These are phyloP conservation scores for Prosopocoilus inquinatus DNA, from an alignment of 2,888 invertebrate species.

Conservation along the genomic window DNA sequence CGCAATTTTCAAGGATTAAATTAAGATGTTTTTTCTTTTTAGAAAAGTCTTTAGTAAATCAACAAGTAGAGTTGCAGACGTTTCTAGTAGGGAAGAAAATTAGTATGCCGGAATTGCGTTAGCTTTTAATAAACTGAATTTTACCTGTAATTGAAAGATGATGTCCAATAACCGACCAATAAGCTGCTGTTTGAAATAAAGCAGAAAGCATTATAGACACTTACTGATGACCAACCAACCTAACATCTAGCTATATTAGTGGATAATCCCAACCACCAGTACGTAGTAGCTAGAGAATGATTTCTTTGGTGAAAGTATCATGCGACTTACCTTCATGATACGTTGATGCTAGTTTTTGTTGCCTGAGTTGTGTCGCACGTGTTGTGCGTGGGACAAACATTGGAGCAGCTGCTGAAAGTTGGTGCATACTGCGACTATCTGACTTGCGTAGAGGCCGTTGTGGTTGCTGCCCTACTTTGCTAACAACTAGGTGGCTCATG, in stretches of 20 bases:
- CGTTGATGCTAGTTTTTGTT: constrained; percentile 45
- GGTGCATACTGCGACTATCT: constrained; percentile 51
- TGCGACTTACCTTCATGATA: constrained; percentile 27
- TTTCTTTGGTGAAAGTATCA: constrained; percentile 1
- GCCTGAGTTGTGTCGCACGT: constrained; percentile 48
- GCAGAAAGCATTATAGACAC: constrained; percentile 10
- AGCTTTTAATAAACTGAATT: background rate
- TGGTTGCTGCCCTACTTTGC: constrained; percentile 49
- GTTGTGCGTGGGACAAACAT: constrained; percentile 47
- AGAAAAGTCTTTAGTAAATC: too few species aligned
- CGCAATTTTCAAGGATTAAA: too few species aligned
- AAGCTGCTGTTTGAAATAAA: constrained; percentile 10
- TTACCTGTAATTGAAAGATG: constrained; percentile 13
- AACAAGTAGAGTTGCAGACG: too few species aligned
- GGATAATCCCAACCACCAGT: background rate
- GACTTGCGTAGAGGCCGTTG: constrained; percentile 46
- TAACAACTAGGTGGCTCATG: constrained; percentile 67
- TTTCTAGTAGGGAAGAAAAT: background rate
- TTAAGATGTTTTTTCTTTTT: too few species aligned
- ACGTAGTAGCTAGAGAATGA: constrained; percentile 9
- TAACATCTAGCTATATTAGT: constrained; percentile 5
- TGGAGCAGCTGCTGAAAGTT: constrained; percentile 43
- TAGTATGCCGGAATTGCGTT: background rate
- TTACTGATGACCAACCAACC: constrained; percentile 5
- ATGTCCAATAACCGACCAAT: constrained; percentile 11